phyloP scores from a whole-genome alignment of 2,888 invertebrate genomes.

The Xanthia togata region DNA sequence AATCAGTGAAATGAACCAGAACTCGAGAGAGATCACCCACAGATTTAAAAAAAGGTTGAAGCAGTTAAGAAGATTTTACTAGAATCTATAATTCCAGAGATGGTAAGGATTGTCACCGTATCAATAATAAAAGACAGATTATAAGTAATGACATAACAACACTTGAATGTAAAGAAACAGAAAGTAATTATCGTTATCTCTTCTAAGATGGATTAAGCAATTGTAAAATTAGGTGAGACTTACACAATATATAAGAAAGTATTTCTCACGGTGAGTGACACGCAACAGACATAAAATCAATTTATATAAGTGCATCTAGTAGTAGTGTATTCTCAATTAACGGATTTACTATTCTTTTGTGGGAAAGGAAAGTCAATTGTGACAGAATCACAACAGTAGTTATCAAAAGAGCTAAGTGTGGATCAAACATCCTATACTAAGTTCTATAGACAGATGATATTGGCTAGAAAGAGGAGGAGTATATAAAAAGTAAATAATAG shows the following conservation, averaged over 20 bases:
- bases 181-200: constrained; percentile 48
- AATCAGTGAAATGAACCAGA: constrained; percentile 30
- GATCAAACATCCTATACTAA: neutral
- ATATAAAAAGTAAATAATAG: too few relatives aligned
- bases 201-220: constrained; percentile 34
- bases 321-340: constrained; percentile 22
- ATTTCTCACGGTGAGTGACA: constrained; percentile 53
- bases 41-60: constrained; percentile 19
- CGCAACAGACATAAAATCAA: constrained; percentile 41
- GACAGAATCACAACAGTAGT: neutral
- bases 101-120: neutral
- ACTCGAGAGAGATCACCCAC: constrained; percentile 1
- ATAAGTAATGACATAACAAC: constrained; percentile 18
- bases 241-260: constrained; percentile 44
- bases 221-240: constrained; percentile 44
- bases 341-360: constrained; percentile 26
- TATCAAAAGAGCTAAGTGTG: neutral
- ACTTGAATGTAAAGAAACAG: constrained; percentile 38
- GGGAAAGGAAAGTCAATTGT: constrained; percentile 18
- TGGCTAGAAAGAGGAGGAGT: too few relatives aligned
- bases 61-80: neutral
- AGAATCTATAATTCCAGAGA: constrained; percentile 8
- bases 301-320: constrained; percentile 31
- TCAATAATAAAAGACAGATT: constrained; percentile 44
- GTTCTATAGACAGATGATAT: neutral